Base-by-base conservation (phyloP, 1,140 invertebrate genomes). In the Pectinophora gossypiella region DNA sequence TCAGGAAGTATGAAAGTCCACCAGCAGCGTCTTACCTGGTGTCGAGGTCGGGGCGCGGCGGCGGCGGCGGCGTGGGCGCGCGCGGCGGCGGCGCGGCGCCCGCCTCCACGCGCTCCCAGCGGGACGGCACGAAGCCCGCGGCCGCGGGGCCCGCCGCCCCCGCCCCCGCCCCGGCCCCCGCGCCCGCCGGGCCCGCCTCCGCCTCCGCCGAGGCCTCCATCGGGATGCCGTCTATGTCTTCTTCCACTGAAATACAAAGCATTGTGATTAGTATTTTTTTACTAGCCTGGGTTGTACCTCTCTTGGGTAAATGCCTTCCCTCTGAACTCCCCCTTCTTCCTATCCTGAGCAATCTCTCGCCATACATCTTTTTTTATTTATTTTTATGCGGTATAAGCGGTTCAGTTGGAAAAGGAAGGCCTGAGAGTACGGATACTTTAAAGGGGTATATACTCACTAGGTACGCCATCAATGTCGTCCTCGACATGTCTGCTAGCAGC, bases 91-190 rank as follows among this genome's bases (percentile, higher is more conserved):
- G 44, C 48, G 42, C 43, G 38, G 71, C 65, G 1, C 9, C 1
- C 18, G 42, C 18, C 19, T 19, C 42, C 92, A 99, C 95, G 19
- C 94, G 97, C 90, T 99, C 97, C 97, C 97, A 99, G 76, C 96
- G 95, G 0, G 97, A 98, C 6, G 95, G 94, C 32, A 97, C 93
- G 89, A 96, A 96, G 23, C 90, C 91, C 9, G 92, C 92, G 45
- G 67, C 58, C 48, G 42, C 54, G 43, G 54, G 47, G 21, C 68
- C 54, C 48, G 53, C 18, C 32, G 50, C 19, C 46, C 36, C 49
- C 38, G 56, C 51, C 46, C 21, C 48, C 0, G 51, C 51, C 23
- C 90, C 91, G 10, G 92, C 92, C 46, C 67, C 58, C 48, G 42
- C 54, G 43, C 54, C 46, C 22, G 69, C 54, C 48, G 53, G 15